phyloP scores from a whole-genome alignment of 1,140 invertebrate species.

The Ephestia elutella region DNA sequence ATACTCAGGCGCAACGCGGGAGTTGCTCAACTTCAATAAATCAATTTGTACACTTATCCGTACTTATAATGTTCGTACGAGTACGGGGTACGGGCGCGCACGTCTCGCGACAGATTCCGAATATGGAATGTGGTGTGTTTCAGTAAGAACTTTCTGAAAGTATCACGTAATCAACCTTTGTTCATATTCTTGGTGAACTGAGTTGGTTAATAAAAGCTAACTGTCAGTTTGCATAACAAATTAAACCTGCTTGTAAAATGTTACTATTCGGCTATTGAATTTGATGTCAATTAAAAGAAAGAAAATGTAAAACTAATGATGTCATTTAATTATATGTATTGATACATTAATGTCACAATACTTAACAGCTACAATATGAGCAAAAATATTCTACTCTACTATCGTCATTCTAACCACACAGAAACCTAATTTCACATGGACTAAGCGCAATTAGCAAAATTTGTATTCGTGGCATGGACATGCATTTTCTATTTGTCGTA shows the following conservation, averaged over 20 bases:
- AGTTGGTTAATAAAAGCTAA: too few relatives aligned
- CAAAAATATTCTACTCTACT: too few relatives aligned
- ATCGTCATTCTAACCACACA: not conserved
- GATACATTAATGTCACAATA: too few relatives aligned
- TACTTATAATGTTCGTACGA: conserved; percentile 60
- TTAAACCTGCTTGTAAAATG: too few relatives aligned
- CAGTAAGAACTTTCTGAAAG: not conserved
- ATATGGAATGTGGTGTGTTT: conserved; percentile 17
- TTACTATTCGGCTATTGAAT: too few relatives aligned
- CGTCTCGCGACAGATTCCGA: conserved; percentile 43
- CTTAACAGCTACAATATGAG: too few relatives aligned
- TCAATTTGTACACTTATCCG: conserved; percentile 71
- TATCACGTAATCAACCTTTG: not conserved
- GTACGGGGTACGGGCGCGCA: conserved; percentile 37
- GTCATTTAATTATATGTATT: too few relatives aligned
- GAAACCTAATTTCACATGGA: not conserved
- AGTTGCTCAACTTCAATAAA: conserved; percentile 71
- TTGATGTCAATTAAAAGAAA: too few relatives aligned
- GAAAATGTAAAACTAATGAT: too few relatives aligned
- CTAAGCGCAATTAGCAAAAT: not conserved
- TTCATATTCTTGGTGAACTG: too few relatives aligned
- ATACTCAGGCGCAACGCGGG: conserved; percentile 64
- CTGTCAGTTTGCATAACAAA: too few relatives aligned
- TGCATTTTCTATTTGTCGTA: conserved; percentile 22
- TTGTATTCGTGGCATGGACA: not conserved